Percentiles rank a stretch among this genome's conserved stretches.
Evolutionary conservation across 2,888 invertebrate species (phyloP).

Genomic region (Sialis fuliginosa): DNA sequence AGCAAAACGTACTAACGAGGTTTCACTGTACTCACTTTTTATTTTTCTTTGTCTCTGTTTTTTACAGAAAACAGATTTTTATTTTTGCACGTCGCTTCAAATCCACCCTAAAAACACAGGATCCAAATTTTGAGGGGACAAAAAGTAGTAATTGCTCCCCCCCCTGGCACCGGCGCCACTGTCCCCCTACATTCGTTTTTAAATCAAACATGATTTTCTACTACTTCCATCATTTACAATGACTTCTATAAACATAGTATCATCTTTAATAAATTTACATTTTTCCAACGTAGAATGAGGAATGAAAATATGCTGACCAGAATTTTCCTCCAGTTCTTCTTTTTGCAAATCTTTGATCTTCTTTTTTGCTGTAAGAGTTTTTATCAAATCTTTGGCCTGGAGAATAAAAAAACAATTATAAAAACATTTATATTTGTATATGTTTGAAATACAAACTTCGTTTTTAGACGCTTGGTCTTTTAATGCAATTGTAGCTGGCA

Average conservation of each 20-base stretch:
- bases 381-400: conserved; percentile 43
- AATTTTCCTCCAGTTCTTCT: conserved; percentile 26
- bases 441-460: conserved; percentile 20
- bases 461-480: conserved; percentile 38
- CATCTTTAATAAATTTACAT: conserved; percentile 37
- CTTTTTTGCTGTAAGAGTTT: conserved; percentile 37
- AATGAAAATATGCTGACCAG: conserved; percentile 43
- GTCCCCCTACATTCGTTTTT: too few relatives aligned
- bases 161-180: too few relatives aligned
- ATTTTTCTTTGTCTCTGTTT: too few relatives aligned
- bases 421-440: not conserved
- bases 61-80: too few relatives aligned
- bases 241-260: conserved; percentile 42
- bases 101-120: too few relatives aligned
- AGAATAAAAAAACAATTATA: conserved; percentile 9
- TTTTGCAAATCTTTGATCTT: conserved; percentile 25
- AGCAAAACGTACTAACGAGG: too few relatives aligned
- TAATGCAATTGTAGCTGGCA: conserved; percentile 43
- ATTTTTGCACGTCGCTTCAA: too few relatives aligned
- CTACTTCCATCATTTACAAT: conserved; percentile 17
- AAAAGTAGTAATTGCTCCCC: too few relatives aligned
- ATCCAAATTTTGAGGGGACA: too few relatives aligned
- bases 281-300: conserved; percentile 43
- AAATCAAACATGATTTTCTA: not conserved
- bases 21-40: too few relatives aligned